Base-by-base conservation (phyloP, 2,888 invertebrate species). In the Aphidius colemani region DNA sequence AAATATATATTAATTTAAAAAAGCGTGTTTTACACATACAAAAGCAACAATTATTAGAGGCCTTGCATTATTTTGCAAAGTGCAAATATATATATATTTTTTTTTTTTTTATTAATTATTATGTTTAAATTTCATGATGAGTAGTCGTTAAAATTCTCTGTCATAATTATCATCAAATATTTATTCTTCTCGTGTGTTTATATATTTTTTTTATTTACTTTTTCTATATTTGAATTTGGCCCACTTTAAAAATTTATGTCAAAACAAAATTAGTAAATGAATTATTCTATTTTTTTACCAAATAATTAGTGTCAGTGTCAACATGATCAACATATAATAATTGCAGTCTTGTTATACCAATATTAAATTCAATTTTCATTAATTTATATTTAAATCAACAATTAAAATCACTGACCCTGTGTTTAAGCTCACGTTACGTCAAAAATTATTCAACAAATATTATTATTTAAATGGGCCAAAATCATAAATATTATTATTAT, bases 1-100 rank as follows among this genome's bases (percentile, higher is more conserved):
- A 61, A 66, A 44, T 61, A 51, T 48, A 59, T 44, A 51, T 66
- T 59, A 40, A 49, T 55, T 69, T 74, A 76, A 77, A 72, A 77
- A 78, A 80, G 80, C 80, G 78, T 76, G 72, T 78, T 72, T 76
- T 73, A 79, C 78, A 79, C 78, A 74, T 80, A 81, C 77, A 80
- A 79, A 80, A 81, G 81, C 81, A 81, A 80, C 79, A 74, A 74
- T 79, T 18, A 18, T 18, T 76, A 79, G 79, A 81, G 81, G 81
- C 81, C 81, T 75, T 80, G 78, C 77, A 78, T 75, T 74, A 68
- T 5, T 30, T 30, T 30, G 30, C 53, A 53, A 43, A 40, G n/a
- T 41, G 43, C 53, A 43, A 74, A 79, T 79, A 78, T 77, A 79
- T 78, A 45, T 55, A 53, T 58, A 55, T 44, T 46, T 57, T 50